These are phyloP conservation scores for Girardia tigrina DNA, from an alignment of 2,888 invertebrate species.

Conservation along the genomic window DNA sequence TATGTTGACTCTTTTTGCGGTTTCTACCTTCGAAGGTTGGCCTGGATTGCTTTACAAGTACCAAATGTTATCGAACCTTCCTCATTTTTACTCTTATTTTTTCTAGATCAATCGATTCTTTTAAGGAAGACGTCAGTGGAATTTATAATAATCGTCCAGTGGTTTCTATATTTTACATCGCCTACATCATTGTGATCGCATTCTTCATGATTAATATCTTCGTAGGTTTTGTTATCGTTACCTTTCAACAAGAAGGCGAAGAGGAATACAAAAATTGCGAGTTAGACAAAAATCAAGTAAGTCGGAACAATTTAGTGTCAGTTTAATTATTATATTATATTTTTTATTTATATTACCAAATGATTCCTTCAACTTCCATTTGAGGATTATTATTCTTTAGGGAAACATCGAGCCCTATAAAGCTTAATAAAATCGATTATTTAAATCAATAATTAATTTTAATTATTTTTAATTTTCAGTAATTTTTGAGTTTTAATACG, in stretches of 20 bases:
- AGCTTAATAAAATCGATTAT: no score
- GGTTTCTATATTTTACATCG: slow-evolving; percentile 91
- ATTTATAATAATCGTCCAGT: slow-evolving; percentile 92
- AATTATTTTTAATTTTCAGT: no score
- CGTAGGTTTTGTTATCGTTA: slow-evolving; percentile 99
- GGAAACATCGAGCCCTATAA: no score
- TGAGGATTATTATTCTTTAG: no score
- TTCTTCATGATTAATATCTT: slow-evolving; percentile 99
- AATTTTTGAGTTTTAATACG: no score
- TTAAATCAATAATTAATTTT: no score
- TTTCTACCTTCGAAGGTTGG: slow-evolving; percentile 99
- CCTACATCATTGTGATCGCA: slow-evolving; percentile 95
- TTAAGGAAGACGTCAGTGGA: slow-evolving; percentile 82
- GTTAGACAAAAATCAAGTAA: slow-evolving; percentile 85
- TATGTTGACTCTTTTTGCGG: slow-evolving; percentile 94
- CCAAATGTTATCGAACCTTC: background rate
- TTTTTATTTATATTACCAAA: no score
- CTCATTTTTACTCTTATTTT: background rate
- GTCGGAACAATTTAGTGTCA: no score
- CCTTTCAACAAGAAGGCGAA: slow-evolving; percentile 97
- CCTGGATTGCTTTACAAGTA: slow-evolving; percentile 61
- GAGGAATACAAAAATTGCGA: slow-evolving; percentile 98
- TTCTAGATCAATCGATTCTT: slow-evolving; percentile 85
- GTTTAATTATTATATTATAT: no score
- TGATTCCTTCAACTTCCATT: no score